Evolutionary conservation across 2,113 vertebrate genomes (phyloP), one percentile per base, ranked within the genome.

Genomic region (Heterotilapia buettikoferi): DNA sequence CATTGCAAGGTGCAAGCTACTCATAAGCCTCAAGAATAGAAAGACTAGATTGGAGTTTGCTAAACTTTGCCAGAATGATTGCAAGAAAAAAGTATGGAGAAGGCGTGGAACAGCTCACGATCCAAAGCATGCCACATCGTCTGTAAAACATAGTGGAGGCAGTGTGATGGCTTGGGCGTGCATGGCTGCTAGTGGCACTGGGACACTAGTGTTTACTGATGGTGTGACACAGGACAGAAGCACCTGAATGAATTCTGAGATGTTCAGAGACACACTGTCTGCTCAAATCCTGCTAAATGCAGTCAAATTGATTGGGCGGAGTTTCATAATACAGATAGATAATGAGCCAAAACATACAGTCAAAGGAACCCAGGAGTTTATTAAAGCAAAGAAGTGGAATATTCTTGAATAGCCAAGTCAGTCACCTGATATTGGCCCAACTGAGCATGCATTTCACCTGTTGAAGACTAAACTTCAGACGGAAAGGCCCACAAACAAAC

Each of bases 301-400:
- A 66, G 18, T 66, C 2, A 0, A 12, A 66, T n/a, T n/a, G 4
- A 66, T n/a, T 36, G 61, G 61, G 31, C 1, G 1, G 31, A 7
- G 61, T 66, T 66, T 66, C 61, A 66, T 36, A 66, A n/a, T 66
- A 36, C 18, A 66, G 61, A 12, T 66, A 36, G 18, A 66, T 12
- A 66, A 66, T 66, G 31, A 36, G 9, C 31, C 61, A 66, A 66
- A 66, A 66, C 18, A n/a, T 66, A 66, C 0, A 66, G 61, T n/a
- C 1, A 66, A 12, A 66, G 61, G 4, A 66, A 36, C 31, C 61
- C 61, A 66, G 61, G 31, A 36, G 61, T 66, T 66, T n/a, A 66
- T 66, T 66, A 66, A 36, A 66, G 61, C 31, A 66, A 66, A 36
- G 61, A 66, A 12, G 61, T 66, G 18, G 33, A 66, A 21, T 66